Base-by-base conservation (phyloP, 2,888 invertebrate genomes). In the Schizaphis graminum region DNA sequence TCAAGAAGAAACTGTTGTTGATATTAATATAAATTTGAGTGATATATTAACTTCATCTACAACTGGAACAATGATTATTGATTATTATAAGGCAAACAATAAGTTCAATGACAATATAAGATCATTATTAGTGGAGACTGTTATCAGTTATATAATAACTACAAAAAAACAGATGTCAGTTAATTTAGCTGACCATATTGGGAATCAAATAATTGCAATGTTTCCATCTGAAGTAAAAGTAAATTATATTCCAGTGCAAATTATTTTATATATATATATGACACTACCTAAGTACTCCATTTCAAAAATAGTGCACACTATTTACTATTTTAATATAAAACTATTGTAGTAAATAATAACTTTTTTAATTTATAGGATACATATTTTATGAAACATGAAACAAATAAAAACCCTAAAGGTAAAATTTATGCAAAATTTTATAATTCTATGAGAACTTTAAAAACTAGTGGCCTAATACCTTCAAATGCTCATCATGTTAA, bases 31-130 rank as follows among this genome's bases (percentile, higher is more conserved):
- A 13, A 57, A 57, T 11, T 11, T 84, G 35, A 35, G 28, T 87
- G 47, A 47, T 47, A 47, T 47, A 47, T 47, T 87, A 49, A 49
- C 26, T 11, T 47, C 87, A 49, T 87, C 49, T 87, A 49, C 87
- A 28, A 87, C 87, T n/a, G 87, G 87, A 47, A 10, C 49, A 87
- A 87, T 87, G 87, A 87, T 87, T 24, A 87, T 49, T n/a, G 26
- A 87, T 47, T 87, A 87, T 87, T 87, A 87, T 87, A 87, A 87
- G n/a, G 24, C 49, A 87, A 87, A 87, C n/a, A 47, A 87, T n/a
- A 87, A 49, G n/a, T 87, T 49, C 28, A 84, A n/a, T 41, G 84
- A 84, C 41, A 84, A 84, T n/a, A 84, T 84, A 35, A 84, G 84
- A n/a, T 47, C 87, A 1, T 49, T 87, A 87, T 49, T 87, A 49